These are phyloP conservation scores for Loris lydekkerianus DNA, from an alignment of 2,797 vertebrate species.

Conservation along the genomic window DNA sequence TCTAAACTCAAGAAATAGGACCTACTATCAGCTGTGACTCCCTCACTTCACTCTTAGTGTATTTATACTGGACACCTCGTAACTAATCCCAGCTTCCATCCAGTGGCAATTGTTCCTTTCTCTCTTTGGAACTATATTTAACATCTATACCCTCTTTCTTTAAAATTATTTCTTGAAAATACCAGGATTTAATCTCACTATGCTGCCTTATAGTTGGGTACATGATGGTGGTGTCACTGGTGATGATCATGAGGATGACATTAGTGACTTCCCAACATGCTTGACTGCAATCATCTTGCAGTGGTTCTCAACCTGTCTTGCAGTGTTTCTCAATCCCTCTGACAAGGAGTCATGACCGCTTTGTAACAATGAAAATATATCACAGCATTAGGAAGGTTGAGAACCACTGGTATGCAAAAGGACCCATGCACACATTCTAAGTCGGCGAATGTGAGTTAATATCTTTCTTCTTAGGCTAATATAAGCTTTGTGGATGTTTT, in stretches of 20 bases:
- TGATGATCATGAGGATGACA: neutral
- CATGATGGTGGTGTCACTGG: neutral
- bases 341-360: too few relatives aligned
- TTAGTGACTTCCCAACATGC: neutral
- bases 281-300: neutral
- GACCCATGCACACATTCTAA: neutral
- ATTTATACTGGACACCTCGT: neutral
- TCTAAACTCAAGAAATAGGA: conserved; percentile 13
- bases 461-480: neutral
- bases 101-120: neutral
- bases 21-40: neutral
- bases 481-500: neutral
- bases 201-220: neutral
- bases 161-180: neutral
- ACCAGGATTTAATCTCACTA: neutral
- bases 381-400: too few relatives aligned
- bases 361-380: too few relatives aligned
- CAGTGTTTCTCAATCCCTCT: too few relatives aligned
- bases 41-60: neutral
- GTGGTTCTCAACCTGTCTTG: too few relatives aligned
- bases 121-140: neutral
- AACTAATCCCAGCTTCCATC: neutral
- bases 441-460: neutral
- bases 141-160: neutral
- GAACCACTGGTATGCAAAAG: neutral